phyloP scores from a whole-genome alignment of 2,113 vertebrate species.

The Semicossyphus pulcher region DNA sequence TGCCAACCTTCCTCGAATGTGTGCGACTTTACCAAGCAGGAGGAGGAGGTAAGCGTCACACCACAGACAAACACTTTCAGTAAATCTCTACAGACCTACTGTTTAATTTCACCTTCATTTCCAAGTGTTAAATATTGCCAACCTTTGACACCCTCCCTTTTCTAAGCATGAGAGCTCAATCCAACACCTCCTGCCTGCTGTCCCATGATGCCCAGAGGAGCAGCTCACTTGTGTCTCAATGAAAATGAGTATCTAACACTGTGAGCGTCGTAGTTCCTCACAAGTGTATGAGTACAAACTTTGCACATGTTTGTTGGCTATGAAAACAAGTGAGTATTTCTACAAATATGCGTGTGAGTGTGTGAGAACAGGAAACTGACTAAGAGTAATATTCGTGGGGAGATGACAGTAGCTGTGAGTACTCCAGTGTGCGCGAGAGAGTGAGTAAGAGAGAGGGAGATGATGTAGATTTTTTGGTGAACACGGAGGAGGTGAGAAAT shows the following conservation, averaged over 20 bases:
- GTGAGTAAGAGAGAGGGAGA: conserved; percentile 26
- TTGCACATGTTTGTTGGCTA: not conserved
- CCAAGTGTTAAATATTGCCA: not conserved
- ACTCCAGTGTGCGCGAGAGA: not conserved
- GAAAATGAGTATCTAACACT: not conserved
- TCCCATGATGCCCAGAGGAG: not conserved
- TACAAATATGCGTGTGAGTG: not conserved
- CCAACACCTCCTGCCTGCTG: not conserved
- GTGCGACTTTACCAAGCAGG: not conserved
- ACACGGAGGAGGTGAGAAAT: conserved; percentile 67
- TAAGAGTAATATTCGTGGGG: not conserved
- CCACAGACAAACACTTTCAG: too few species aligned
- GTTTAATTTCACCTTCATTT: not conserved
- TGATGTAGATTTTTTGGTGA: conserved; percentile 37
- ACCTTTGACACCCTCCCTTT: not conserved
- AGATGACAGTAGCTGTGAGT: conserved; percentile 2
- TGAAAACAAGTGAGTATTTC: conserved; percentile 16
- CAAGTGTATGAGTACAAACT: not conserved
- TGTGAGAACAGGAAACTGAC: conserved; percentile 16
- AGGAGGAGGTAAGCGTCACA: not conserved
- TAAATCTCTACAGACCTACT: not conserved
- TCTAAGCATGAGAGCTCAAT: not conserved
- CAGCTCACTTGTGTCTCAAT: not conserved
- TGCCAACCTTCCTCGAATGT: not conserved
- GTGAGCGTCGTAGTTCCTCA: not conserved